Evolutionary conservation across 2,797 vertebrate species (phyloP).

Genomic region (Anabas testudineus): DNA sequence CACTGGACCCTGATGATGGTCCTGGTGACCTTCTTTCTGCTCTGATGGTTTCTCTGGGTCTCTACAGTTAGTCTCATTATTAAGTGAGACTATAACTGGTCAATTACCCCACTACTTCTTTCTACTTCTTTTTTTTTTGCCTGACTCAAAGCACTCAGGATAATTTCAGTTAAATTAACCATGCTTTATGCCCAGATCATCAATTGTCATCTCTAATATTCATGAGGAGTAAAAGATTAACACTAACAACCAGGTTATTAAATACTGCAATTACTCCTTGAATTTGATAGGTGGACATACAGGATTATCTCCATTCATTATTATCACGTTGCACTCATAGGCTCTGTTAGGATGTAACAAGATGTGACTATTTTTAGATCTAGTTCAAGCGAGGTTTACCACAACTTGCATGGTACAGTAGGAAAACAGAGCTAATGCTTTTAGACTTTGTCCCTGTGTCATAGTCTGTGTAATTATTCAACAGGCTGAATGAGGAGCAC

Average conservation of each 20-base stretch:
- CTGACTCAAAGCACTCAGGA: no score
- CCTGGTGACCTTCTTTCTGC: no score
- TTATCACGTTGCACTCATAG: background rate
- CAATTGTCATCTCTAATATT: background rate
- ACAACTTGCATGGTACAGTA: background rate
- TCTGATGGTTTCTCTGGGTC: no score
- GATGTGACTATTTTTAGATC: conserved; percentile 16
- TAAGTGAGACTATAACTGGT: no score
- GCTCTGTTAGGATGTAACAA: background rate
- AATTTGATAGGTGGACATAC: background rate
- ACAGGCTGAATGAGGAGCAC: conserved; percentile 30
- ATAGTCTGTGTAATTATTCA: conserved; percentile 48
- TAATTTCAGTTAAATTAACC: background rate
- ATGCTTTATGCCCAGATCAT: background rate
- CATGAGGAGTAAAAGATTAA: background rate
- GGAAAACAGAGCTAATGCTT: conserved; percentile 24
- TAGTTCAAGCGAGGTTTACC: background rate
- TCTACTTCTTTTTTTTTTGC: no score
- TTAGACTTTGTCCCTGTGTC: conserved; percentile 21
- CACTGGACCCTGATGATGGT: no score
- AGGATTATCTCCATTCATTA: conserved; percentile 9
- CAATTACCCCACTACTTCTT: no score
- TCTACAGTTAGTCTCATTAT: no score
- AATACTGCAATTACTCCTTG: background rate
- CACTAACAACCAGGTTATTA: background rate